A percentile compares a stretch with the other conserved stretches of the same genome.
phyloP scores from a whole-genome alignment of 2,888 invertebrate genomes.

The Cephus pulcher region DNA sequence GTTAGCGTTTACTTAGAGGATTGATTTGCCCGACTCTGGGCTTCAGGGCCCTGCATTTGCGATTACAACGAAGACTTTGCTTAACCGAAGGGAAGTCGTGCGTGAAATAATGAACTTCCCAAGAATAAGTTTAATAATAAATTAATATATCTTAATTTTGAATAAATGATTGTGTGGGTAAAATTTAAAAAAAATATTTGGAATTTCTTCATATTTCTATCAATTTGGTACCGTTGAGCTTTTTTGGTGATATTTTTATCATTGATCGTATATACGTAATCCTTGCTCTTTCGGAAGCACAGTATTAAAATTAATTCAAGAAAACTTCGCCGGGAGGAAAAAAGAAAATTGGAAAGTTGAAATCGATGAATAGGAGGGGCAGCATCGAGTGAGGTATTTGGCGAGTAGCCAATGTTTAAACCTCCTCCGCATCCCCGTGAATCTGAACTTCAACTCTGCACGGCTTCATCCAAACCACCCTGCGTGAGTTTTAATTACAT shows the following conservation, averaged over 20 bases:
- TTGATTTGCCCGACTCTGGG: not conserved
- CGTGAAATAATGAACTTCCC: not conserved
- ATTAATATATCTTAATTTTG: not conserved
- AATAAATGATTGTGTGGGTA: not conserved
- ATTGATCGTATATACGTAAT: not conserved
- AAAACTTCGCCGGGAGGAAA: not conserved
- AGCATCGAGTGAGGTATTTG: constrained; percentile 24
- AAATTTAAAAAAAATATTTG: not conserved
- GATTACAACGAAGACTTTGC: not conserved
- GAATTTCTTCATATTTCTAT: not conserved
- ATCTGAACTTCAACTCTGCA: constrained; percentile 11
- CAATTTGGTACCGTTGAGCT: not conserved
- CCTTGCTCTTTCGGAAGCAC: not conserved
- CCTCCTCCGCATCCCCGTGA: constrained; percentile 22
- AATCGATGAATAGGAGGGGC: not conserved
- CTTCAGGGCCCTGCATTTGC: not conserved
- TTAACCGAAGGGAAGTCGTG: not conserved
- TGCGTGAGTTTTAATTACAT: constrained; percentile 46
- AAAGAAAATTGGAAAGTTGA: not conserved
- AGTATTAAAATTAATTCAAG: not conserved
- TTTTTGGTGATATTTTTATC: not conserved
- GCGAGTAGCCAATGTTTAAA: constrained; percentile 33
- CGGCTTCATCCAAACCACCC: not conserved
- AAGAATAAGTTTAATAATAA: not conserved
- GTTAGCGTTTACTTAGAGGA: not conserved